phyloP scores from a whole-genome alignment of 2,888 invertebrate species.

The Drosophila kuntzei region DNA sequence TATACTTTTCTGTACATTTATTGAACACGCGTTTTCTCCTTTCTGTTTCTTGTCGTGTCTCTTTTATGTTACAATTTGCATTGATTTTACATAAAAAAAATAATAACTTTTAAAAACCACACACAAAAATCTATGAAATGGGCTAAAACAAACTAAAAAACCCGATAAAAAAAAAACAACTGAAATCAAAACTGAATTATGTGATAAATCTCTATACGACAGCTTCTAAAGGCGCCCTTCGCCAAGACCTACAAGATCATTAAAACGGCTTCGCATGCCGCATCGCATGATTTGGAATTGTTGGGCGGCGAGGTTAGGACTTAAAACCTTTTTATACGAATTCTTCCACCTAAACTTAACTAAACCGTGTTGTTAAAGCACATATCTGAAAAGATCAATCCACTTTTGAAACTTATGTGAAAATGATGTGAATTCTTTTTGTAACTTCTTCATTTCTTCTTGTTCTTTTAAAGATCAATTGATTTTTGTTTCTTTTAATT shows the following conservation, averaged over 20 bases:
- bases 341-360: conserved; percentile 69
- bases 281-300: conserved; percentile 90
- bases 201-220: conserved; percentile 76
- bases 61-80: conserved; percentile 58
- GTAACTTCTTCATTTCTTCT: conserved; percentile 27
- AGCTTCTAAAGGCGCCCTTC: conserved; percentile 98
- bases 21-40: conserved; percentile 65
- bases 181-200: conserved; percentile 37
- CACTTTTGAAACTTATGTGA: conserved; percentile 66
- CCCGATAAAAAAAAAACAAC: conserved; percentile 46
- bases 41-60: conserved; percentile 57
- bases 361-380: conserved; percentile 62
- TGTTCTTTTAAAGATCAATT: conserved; percentile 31
- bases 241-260: conserved; percentile 98
- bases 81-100: conserved; percentile 57
- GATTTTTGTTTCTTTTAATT: conserved; percentile 21
- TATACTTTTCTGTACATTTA: conserved; percentile 69
- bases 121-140: conserved; percentile 51
- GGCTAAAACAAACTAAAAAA: conserved; percentile 31
- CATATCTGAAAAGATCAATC: conserved; percentile 40
- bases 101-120: background rate
- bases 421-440: conserved; percentile 60
- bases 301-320: conserved; percentile 86
- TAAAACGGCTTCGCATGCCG: conserved; percentile 91
- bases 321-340: conserved; percentile 70